These are phyloP conservation scores for Coptotermes formosanus DNA, from an alignment of 1,140 invertebrate genomes.

Conservation along the genomic window DNA sequence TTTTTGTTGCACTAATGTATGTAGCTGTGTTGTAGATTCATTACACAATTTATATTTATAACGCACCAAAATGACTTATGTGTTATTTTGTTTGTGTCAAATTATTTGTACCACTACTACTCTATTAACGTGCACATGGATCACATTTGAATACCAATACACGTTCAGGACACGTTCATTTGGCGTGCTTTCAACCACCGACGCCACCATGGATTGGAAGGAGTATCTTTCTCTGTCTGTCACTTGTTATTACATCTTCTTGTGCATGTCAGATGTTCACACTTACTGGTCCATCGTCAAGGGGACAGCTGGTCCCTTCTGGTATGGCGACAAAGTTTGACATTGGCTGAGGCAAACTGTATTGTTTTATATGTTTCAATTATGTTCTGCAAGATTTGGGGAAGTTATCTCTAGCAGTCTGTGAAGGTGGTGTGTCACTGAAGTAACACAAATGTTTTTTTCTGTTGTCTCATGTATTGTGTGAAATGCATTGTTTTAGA, in stretches of 20 bases:
- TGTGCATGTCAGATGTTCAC: constrained; percentile 27
- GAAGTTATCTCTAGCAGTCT: no score
- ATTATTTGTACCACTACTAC: constrained; percentile 2
- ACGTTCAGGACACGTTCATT: constrained; percentile 33
- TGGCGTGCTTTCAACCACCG: constrained; percentile 1
- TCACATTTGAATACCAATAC: constrained; percentile 70
- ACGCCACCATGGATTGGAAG: constrained; percentile 23
- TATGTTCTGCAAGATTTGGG: no score
- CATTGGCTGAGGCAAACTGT: background rate
- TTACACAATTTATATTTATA: constrained; percentile 6
- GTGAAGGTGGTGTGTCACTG: no score
- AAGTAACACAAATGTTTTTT: no score
- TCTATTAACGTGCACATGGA: constrained; percentile 32
- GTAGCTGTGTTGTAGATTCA: constrained; percentile 2
- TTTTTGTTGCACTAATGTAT: background rate
- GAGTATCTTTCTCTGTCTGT: constrained; percentile 31
- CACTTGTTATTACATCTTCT: constrained; percentile 33
- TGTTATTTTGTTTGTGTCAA: background rate
- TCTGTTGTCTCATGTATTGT: no score
- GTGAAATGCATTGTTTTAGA: no score
- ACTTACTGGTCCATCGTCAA: background rate
- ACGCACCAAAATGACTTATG: constrained; percentile 8
- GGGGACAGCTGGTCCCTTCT: background rate
- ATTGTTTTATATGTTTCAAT: background rate
- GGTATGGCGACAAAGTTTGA: background rate